These are phyloP conservation scores for Anser cygnoides DNA, from an alignment of 2,113 vertebrate genomes.

Conservation along the genomic window DNA sequence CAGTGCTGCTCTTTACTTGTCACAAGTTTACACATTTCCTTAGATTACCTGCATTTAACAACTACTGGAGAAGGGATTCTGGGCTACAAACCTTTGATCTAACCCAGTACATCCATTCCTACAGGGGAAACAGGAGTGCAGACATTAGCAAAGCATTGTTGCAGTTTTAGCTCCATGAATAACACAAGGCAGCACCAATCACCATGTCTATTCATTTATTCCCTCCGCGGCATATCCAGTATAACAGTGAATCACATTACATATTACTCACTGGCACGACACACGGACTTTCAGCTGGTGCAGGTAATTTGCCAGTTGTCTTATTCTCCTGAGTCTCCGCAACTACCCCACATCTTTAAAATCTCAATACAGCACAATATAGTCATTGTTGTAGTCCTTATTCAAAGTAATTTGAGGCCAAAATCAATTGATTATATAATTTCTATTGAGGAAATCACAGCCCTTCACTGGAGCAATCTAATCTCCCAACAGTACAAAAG, in stretches of 20 bases:
- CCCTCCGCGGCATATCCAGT: not conserved
- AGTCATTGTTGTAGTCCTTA: not conserved
- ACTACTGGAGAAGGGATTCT: not conserved
- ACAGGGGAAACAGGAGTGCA: not conserved
- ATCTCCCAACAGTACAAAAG: not conserved
- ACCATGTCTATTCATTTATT: not conserved
- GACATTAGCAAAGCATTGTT: not conserved
- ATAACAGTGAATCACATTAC: not conserved
- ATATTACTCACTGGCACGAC: not conserved
- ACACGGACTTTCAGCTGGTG: not conserved
- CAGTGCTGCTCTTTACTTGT: not conserved
- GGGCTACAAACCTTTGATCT: not conserved
- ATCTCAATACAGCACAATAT: not conserved
- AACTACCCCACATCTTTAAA: not conserved
- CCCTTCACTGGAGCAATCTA: not conserved
- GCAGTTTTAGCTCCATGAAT: not conserved
- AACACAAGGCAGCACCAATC: accelerated
- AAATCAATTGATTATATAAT: not conserved
- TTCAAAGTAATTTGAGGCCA: not conserved
- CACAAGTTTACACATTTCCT: not conserved
- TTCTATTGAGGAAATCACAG: not conserved
- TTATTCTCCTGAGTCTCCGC: not conserved
- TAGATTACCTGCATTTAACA: not conserved
- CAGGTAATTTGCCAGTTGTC: not conserved
- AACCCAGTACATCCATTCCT: not conserved